Evolutionary conservation across 2,888 invertebrate species (phyloP).

Genomic region (Epirrhoe alternata): DNA sequence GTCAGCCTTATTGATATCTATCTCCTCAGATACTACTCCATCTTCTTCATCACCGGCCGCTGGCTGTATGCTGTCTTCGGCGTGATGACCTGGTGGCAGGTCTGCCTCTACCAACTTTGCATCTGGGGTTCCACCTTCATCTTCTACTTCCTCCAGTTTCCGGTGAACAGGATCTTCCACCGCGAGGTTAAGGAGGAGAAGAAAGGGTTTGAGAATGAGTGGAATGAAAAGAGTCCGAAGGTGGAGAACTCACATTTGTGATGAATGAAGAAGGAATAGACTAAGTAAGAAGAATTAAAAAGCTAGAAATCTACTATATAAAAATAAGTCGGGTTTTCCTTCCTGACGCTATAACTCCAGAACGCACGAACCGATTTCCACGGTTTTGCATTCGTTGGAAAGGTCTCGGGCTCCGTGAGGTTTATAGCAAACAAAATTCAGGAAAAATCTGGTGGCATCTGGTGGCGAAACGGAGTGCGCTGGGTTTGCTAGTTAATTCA

Average conservation of each 20-base stretch:
- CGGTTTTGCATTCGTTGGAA: too few relatives aligned
- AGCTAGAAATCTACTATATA: too few relatives aligned
- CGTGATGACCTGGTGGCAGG: conserved; percentile 81
- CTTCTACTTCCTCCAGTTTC: conserved; percentile 72
- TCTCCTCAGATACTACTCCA: conserved; percentile 69
- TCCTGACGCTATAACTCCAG: too few relatives aligned
- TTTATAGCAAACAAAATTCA: too few relatives aligned
- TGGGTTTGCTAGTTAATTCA: too few relatives aligned
- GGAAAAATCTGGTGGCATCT: too few relatives aligned
- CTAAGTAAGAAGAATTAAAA: too few relatives aligned
- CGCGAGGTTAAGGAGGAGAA: conserved; percentile 43
- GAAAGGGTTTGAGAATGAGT: conserved; percentile 44
- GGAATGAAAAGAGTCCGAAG: conserved; percentile 59
- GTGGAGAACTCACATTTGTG: conserved; percentile 67
- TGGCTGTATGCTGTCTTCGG: conserved; percentile 84
- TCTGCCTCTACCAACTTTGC: conserved; percentile 67
- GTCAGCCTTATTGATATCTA: neutral
- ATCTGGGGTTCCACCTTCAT: conserved; percentile 67
- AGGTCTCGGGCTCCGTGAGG: too few relatives aligned
- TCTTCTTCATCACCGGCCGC: conserved; percentile 73
- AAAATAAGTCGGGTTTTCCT: too few relatives aligned
- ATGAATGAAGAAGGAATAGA: conserved; percentile 16
- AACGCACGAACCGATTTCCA: too few relatives aligned
- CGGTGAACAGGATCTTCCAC: conserved; percentile 71
- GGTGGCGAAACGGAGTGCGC: too few relatives aligned